phyloP scores from a whole-genome alignment of 2,797 vertebrate species.

The Melanotaenia boesemani region DNA sequence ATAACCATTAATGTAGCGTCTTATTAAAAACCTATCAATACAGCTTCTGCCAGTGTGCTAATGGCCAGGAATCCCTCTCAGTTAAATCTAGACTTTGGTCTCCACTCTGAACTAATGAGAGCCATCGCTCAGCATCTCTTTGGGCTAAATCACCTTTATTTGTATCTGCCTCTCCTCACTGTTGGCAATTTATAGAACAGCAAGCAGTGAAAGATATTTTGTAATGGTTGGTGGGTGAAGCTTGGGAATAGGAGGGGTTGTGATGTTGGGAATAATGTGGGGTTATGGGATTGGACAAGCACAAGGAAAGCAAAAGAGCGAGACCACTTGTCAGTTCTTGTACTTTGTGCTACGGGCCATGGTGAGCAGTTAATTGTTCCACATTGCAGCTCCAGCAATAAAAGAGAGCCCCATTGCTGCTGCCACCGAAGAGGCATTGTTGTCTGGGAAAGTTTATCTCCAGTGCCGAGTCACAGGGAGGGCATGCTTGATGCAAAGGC shows the following conservation, averaged over 20 bases:
- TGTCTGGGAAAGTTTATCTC: slow-evolving; percentile 80
- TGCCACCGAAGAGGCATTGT: slow-evolving; percentile 79
- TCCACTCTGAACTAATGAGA: slow-evolving; percentile 88
- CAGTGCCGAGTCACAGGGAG: slow-evolving; percentile 73
- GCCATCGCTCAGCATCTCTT: slow-evolving; percentile 88
- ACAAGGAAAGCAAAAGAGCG: slow-evolving; percentile 40
- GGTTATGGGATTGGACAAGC: slow-evolving; percentile 1
- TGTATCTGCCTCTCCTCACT: slow-evolving; percentile 84
- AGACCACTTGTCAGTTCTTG: slow-evolving; percentile 63
- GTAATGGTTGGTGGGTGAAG: slow-evolving; percentile 62
- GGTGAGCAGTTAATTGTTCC: slow-evolving; percentile 82
- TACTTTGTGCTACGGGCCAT: slow-evolving; percentile 57
- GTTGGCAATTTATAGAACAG: slow-evolving; percentile 83
- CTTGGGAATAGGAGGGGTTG: slow-evolving; percentile 38
- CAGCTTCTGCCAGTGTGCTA: slow-evolving; percentile 81
- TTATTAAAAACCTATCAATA: slow-evolving; percentile 93
- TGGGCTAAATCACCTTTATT: slow-evolving; percentile 90
- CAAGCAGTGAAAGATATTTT: slow-evolving; percentile 77
- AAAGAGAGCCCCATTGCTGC: slow-evolving; percentile 70
- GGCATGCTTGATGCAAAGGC: slow-evolving; percentile 71
- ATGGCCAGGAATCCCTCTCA: slow-evolving; percentile 88
- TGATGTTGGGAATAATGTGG: slow-evolving; percentile 1
- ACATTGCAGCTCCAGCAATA: slow-evolving; percentile 67
- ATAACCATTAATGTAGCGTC: slow-evolving; percentile 87
- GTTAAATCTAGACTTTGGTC: slow-evolving; percentile 86